phyloP scores from a whole-genome alignment of 2,888 invertebrate genomes.

The Prionchulus punctatus region DNA sequence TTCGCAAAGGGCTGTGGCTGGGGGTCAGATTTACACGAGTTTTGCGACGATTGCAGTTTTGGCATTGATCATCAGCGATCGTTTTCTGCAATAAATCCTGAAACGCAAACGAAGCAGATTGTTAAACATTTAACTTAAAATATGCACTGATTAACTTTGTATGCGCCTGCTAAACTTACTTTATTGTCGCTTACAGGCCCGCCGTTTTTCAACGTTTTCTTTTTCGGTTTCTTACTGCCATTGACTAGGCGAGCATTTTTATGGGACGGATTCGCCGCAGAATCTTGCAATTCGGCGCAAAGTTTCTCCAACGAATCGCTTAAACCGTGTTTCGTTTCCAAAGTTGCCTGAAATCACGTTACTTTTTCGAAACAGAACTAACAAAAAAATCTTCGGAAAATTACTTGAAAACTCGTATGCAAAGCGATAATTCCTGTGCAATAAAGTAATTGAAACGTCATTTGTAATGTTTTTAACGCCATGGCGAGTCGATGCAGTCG shows the following conservation, averaged over 20 bases:
- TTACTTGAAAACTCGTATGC: slow-evolving; percentile 59
- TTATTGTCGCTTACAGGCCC: too few species aligned
- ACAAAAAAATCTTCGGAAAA: too few species aligned
- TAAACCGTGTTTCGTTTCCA: slow-evolving; percentile 1
- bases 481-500: slow-evolving; percentile 68
- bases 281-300: slow-evolving; percentile 11
- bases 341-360: background rate
- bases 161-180: too few species aligned
- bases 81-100: too few species aligned
- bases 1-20: too few species aligned
- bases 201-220: too few species aligned
- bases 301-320: slow-evolving; percentile 8
- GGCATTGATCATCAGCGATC: too few species aligned
- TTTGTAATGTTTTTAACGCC: slow-evolving; percentile 71
- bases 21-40: too few species aligned
- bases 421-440: slow-evolving; percentile 71
- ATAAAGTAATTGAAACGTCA: slow-evolving; percentile 79
- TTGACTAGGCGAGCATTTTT: background rate
- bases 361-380: background rate
- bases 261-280: background rate
- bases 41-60: too few species aligned
- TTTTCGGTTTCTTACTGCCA: background rate
- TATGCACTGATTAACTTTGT: too few species aligned
- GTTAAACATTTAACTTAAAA: too few species aligned
- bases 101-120: too few species aligned